Base-by-base conservation (phyloP, 2,888 invertebrate genomes). In the Drosophila seclusa region DNA sequence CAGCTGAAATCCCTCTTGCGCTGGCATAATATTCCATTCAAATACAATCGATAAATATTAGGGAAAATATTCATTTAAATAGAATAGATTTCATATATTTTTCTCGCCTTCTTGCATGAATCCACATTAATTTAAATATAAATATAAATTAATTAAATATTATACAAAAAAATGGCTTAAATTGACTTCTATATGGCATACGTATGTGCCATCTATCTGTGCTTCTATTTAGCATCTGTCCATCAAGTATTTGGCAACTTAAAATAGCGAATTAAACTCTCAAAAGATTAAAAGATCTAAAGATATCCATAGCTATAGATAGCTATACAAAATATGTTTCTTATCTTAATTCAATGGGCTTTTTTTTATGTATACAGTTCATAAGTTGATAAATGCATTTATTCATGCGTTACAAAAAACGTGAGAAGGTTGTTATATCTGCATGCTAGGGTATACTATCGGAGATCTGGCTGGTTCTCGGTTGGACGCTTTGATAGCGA, bases 351-450 rank as follows among this genome's bases (percentile, higher is more conserved):
- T 32, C 13, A 29, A 16, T 21, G 7, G 3, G 4, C 2, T 2
- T 16, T 45, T 16, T 45, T 24, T 45, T 45, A 13, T 31, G n/a
- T 31, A 50, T 11, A 31, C 11, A 18, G 29, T 7, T 50, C 38
- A n/a, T 48, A 38, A 59, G 48, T 29, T 40, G 10, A 16, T 45
- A 54, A 57, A 63, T 69, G 59, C 42, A 61, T 48, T 38, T 57
- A 66, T 31, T 70, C 64, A 64, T 71, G 80, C 77, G 77, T 75
- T 64, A 64, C 63, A 52, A 49, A 54, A 71, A 61, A 67, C 77
- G 77, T 78, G 77, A 78, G 61, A 67, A 36, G 61, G 64, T 45
- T 70, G 64, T 79, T 64, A 62, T 62, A 65, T 52, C 66, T 70
- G 38, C 27, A 42, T 27, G 76, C 48, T 54, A 66, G 63, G 49